phyloP scores from a whole-genome alignment of 2,888 invertebrate species.

The Drosophila kanekoi region DNA sequence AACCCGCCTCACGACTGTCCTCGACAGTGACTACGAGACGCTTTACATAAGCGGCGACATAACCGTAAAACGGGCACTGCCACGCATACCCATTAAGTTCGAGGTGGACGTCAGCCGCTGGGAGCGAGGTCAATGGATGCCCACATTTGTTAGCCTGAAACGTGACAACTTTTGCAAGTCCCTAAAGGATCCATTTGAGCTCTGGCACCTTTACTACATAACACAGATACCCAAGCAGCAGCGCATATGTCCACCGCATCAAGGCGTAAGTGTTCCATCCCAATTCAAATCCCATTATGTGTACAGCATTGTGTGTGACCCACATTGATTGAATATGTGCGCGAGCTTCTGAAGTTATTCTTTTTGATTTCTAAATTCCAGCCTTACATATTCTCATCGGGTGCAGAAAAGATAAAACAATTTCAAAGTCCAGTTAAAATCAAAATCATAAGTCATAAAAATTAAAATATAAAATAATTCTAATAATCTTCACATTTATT shows the following conservation, averaged over 20 bases:
- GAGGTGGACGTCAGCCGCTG: conserved; percentile 26
- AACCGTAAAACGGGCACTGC: conserved; percentile 17
- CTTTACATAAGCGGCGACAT: conserved; percentile 41
- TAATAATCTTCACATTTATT: too few relatives aligned
- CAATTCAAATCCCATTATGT: too few relatives aligned
- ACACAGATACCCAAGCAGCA: conserved; percentile 24
- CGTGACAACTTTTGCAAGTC: conserved; percentile 47
- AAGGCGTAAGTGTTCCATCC: conserved; percentile 42
- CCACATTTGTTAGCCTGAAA: conserved; percentile 33
- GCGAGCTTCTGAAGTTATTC: too few relatives aligned
- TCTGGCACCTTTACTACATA: conserved; percentile 35
- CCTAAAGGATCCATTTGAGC: conserved; percentile 40
- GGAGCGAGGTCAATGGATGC: conserved; percentile 46
- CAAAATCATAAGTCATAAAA: too few relatives aligned
- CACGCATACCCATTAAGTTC: conserved; percentile 25
- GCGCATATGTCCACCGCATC: conserved; percentile 48
- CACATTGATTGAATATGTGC: too few relatives aligned
- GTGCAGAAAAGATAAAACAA: too few relatives aligned
- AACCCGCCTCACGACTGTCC: conserved; percentile 9
- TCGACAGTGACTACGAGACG: conserved; percentile 43
- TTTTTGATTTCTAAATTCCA: too few relatives aligned
- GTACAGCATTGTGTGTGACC: too few relatives aligned
- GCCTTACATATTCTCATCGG: too few relatives aligned
- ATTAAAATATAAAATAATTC: too few relatives aligned
- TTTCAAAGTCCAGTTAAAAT: too few relatives aligned